phyloP scores from a whole-genome alignment of 2,113 vertebrate species.

The Spea bombifrons region DNA sequence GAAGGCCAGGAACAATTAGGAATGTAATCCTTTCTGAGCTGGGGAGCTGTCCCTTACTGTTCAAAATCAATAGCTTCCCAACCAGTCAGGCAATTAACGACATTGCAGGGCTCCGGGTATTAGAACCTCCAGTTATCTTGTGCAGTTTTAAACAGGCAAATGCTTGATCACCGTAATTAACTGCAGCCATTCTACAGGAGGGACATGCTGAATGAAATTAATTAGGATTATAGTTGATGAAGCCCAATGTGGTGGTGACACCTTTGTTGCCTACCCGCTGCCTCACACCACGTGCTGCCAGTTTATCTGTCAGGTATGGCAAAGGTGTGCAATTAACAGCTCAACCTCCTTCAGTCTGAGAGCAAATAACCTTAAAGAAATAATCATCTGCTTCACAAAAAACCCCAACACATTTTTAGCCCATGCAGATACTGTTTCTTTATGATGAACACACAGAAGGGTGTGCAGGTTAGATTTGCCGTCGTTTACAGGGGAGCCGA shows the following conservation, averaged over 20 bases:
- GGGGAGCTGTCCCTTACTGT: constrained; percentile 74
- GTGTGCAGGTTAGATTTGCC: too few species aligned
- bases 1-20: constrained; percentile 82
- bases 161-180: constrained; percentile 68
- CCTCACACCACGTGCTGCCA: constrained; percentile 55
- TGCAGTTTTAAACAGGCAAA: constrained; percentile 58
- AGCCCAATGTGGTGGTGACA: constrained; percentile 55
- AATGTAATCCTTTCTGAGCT: constrained; percentile 70
- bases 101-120: constrained; percentile 70
- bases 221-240: constrained; percentile 63
- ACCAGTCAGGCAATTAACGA: constrained; percentile 78
- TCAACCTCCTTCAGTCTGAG: constrained; percentile 51
- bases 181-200: constrained; percentile 60
- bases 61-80: constrained; percentile 83
- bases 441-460: too few species aligned
- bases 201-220: constrained; percentile 64
- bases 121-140: constrained; percentile 66
- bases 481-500: too few species aligned
- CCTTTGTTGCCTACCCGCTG: constrained; percentile 64
- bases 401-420: too few species aligned
- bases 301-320: constrained; percentile 61
- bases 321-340: constrained; percentile 67
- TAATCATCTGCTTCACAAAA: background rate
- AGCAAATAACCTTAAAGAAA: background rate
- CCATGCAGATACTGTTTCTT: too few species aligned